Conservation (phyloP, 1,140 invertebrate species). For the Drosophila guanche region DNA sequence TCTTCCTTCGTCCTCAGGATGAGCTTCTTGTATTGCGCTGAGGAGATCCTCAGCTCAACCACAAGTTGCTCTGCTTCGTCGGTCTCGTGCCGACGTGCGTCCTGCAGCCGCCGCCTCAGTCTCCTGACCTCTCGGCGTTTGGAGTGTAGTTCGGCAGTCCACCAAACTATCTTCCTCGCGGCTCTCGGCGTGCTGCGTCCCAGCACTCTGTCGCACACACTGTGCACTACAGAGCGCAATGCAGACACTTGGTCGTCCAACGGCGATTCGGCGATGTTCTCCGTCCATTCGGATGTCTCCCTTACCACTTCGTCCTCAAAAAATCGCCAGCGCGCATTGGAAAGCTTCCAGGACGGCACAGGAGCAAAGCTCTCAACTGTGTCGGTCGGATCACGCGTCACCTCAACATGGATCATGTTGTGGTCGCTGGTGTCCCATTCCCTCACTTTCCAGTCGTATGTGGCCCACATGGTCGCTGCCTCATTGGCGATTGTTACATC, state of each 20-base stretch:
- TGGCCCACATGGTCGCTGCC: too few species aligned
- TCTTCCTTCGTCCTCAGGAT: constrained; percentile 30
- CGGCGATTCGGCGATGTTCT: background rate
- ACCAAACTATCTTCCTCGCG: constrained; percentile 3
- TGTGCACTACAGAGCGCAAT: background rate
- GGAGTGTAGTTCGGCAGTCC: constrained; percentile 10
- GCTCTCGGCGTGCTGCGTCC: background rate
- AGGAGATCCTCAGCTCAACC: constrained; percentile 2
- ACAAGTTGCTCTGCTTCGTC: constrained; percentile 2
- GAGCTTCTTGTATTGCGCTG: constrained; percentile 27
- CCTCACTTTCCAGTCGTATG: too few species aligned
- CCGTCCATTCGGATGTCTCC: background rate
- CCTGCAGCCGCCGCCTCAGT: constrained; percentile 22
- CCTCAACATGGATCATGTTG: background rate
- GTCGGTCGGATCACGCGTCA: too few species aligned
- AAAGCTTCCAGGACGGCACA: too few species aligned
- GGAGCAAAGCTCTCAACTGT: too few species aligned
- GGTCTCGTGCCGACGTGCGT: background rate
- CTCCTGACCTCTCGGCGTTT: constrained; percentile 25
- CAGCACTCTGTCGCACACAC: background rate
- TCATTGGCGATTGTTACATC: too few species aligned
- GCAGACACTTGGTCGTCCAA: constrained; percentile 11
- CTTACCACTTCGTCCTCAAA: background rate
- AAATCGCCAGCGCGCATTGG: too few species aligned
- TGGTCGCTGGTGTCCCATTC: too few species aligned